phyloP scores from a whole-genome alignment of 2,888 invertebrate genomes.

The Drosophila algonquin region DNA sequence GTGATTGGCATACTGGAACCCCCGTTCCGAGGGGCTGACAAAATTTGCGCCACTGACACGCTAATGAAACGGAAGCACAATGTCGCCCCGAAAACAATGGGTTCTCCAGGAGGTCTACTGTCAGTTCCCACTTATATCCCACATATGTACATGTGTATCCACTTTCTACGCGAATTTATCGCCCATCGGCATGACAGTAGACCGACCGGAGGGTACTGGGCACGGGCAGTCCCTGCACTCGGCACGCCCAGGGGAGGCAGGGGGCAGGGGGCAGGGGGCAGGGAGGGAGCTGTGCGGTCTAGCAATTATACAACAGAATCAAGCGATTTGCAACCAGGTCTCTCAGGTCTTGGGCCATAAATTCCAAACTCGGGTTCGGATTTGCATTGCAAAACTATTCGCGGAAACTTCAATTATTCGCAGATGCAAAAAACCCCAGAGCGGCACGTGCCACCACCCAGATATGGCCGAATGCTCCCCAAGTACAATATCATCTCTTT shows the following conservation, averaged over 20 bases:
- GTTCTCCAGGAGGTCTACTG: not conserved
- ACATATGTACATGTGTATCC: not conserved
- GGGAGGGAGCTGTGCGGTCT: not conserved
- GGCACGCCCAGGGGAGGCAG: not conserved
- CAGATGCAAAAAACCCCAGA: not conserved
- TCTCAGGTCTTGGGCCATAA: constrained; percentile 3
- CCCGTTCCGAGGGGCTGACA: not conserved
- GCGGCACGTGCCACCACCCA: not conserved
- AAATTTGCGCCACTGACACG: not conserved
- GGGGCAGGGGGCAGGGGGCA: too few species aligned
- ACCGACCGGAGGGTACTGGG: not conserved
- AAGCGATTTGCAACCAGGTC: constrained; percentile 7
- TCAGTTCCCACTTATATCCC: not conserved
- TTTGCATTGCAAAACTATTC: constrained; percentile 18
- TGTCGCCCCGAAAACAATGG: not conserved
- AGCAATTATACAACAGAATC: not conserved
- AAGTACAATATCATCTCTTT: not conserved
- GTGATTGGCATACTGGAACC: constrained; percentile 4
- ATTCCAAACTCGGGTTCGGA: not conserved
- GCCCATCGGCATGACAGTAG: not conserved
- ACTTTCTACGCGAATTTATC: not conserved
- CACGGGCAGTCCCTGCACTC: not conserved
- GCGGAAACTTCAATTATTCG: constrained; percentile 7
- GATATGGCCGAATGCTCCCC: not conserved
- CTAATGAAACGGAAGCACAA: not conserved